These are phyloP conservation scores for Scaptomyza hsui DNA, from an alignment of 1,140 invertebrate genomes.

Conservation along the genomic window DNA sequence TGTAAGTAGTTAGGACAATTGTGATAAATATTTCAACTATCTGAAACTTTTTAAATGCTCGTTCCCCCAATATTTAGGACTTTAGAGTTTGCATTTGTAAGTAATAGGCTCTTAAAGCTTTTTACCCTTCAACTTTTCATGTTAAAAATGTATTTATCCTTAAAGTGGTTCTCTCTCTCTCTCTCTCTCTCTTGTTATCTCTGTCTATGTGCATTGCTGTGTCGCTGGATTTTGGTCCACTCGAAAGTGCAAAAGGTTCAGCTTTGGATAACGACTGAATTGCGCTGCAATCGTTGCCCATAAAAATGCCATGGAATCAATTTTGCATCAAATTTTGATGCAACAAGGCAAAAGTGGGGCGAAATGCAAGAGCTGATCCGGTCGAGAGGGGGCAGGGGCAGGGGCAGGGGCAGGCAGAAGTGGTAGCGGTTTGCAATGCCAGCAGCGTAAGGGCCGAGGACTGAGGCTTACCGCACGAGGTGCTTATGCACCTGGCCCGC, in stretches of 20 bases:
- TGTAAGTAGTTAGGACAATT: no score
- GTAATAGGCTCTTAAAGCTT: no score
- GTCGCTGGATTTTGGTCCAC: constrained; percentile 3
- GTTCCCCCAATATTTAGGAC: no score
- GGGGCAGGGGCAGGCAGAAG: not conserved
- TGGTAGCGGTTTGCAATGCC: not conserved
- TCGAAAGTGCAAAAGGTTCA: constrained; percentile 17
- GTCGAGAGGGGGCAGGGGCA: not conserved
- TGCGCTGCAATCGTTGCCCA: constrained; percentile 32
- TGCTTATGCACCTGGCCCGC: constrained; percentile 35
- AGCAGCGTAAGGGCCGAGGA: not conserved
- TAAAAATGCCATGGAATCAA: constrained; percentile 72
- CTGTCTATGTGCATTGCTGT: not conserved
- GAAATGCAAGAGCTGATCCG: not conserved
- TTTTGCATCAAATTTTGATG: constrained; percentile 68
- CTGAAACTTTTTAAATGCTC: no score
- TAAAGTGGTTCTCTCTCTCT: not conserved
- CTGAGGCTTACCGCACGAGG: constrained; percentile 12
- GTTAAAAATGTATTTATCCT: not conserved
- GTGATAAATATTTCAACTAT: no score
- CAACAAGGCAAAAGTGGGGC: constrained; percentile 42
- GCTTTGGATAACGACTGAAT: constrained; percentile 43
- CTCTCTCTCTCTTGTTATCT: not conserved
- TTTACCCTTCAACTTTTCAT: no score
- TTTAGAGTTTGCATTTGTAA: no score